These are phyloP conservation scores for Volucella inflata DNA, from an alignment of 2,888 invertebrate genomes.

Conservation along the genomic window DNA sequence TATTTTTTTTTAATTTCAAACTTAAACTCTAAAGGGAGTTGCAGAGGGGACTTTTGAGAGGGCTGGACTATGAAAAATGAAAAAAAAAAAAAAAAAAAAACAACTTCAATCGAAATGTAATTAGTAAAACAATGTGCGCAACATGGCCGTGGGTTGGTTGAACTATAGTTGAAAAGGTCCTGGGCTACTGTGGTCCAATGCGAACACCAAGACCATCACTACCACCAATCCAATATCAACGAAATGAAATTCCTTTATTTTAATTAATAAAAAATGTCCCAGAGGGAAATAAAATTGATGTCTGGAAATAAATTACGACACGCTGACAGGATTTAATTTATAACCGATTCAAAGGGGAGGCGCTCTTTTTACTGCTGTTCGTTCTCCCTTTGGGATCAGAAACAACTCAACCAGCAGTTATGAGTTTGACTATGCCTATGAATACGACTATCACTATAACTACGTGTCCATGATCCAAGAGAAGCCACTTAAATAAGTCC, in stretches of 20 bases:
- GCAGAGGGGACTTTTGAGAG: neutral
- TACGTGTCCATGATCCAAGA: slow-evolving; percentile 13
- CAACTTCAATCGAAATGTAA: slow-evolving; percentile 70
- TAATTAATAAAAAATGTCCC: slow-evolving; percentile 75
- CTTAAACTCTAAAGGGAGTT: slow-evolving; percentile 15
- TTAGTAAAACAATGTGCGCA: slow-evolving; percentile 70
- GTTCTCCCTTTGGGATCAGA: neutral
- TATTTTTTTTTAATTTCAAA: slow-evolving; percentile 72
- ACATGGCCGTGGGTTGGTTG: slow-evolving; percentile 40
- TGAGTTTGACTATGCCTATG: neutral
- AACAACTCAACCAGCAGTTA: neutral
- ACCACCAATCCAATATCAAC: slow-evolving; percentile 34
- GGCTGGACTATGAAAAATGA: neutral
- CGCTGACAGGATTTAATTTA: slow-evolving; percentile 75
- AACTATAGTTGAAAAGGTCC: slow-evolving; percentile 2
- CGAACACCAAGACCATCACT: neutral
- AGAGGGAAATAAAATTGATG: slow-evolving; percentile 74
- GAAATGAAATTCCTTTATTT: slow-evolving; percentile 75
- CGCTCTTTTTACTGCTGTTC: neutral
- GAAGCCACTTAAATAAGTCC: slow-evolving; percentile 34
- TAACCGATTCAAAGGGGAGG: slow-evolving; percentile 66
- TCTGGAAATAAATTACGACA: slow-evolving; percentile 73
- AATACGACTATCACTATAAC: slow-evolving; percentile 9
- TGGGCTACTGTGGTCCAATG: neutral
- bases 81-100: slow-evolving; percentile 15